A percentile compares a stretch with the other conserved stretches of the same genome.
Conservation (phyloP, 2,797 vertebrate genomes). For the Pteronotus mesoamericanus region DNA sequence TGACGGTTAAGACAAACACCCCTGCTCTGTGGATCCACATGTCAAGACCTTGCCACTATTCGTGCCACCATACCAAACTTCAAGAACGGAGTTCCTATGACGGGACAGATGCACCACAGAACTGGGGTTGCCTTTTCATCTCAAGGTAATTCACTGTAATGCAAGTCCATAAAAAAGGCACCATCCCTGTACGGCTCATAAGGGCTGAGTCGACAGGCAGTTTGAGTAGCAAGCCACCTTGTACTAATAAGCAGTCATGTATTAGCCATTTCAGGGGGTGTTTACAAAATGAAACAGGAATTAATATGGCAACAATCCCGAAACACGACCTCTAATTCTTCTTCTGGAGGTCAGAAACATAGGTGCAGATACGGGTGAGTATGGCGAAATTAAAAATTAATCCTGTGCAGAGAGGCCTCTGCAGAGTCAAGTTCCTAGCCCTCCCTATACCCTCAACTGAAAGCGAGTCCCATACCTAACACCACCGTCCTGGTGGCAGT, state of each 20-base stretch:
- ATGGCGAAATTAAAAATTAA: background rate
- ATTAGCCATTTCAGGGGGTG: background rate
- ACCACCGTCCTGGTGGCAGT: background rate
- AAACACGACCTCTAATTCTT: background rate
- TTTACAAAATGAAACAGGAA: background rate
- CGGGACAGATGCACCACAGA: background rate
- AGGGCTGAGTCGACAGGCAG: no score
- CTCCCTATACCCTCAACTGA: background rate
- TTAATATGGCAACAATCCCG: background rate
- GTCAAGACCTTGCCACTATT: background rate
- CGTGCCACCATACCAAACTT: background rate
- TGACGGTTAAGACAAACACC: background rate
- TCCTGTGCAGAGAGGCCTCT: background rate
- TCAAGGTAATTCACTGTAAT: rapidly evolving
- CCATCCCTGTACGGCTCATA: rapidly evolving
- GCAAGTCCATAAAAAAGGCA: background rate
- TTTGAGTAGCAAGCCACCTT: background rate
- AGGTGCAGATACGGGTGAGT: background rate
- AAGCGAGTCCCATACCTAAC: background rate
- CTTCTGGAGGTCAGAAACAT: background rate
- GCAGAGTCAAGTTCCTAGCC: background rate
- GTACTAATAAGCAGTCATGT: rapidly evolving
- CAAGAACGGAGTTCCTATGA: background rate
- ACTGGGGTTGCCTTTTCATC: background rate
- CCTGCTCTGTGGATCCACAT: background rate